These are phyloP conservation scores for Drosophila nr. fundita DNA, from an alignment of 2,888 invertebrate genomes.

Conservation along the genomic window DNA sequence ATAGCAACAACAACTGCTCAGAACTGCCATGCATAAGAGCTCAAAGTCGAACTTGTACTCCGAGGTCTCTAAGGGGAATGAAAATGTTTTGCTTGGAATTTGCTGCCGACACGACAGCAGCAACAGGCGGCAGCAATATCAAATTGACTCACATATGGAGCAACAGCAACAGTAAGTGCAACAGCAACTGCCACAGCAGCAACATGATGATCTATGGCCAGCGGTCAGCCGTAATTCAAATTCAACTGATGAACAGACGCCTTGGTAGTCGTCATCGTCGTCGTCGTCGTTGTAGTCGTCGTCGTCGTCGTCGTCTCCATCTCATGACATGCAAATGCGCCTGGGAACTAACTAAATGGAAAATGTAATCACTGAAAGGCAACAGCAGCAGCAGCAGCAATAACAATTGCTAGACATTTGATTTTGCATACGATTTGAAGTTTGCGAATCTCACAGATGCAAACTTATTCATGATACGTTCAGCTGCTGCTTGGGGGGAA, in stretches of 20 bases:
- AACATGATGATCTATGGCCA: constrained; percentile 47
- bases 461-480: constrained; percentile 35
- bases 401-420: constrained; percentile 39
- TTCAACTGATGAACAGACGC: constrained; percentile 42
- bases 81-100: constrained; percentile 48
- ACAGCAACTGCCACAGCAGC: constrained; percentile 20
- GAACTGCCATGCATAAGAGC: constrained; percentile 21
- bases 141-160: constrained; percentile 31
- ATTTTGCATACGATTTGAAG: constrained; percentile 48
- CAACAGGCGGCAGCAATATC: constrained; percentile 25
- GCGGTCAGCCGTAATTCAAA: constrained; percentile 50
- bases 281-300: background rate
- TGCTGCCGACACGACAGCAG: constrained; percentile 38
- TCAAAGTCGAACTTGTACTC: constrained; percentile 19
- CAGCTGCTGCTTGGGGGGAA: background rate
- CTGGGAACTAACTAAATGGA: constrained; percentile 70
- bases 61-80: constrained; percentile 29
- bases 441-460: constrained; percentile 52
- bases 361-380: constrained; percentile 61
- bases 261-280: constrained; percentile 14
- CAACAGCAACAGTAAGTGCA: constrained; percentile 12
- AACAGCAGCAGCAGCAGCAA: constrained; percentile 34
- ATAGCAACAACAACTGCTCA: constrained; percentile 14
- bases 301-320: background rate
- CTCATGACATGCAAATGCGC: constrained; percentile 63